phyloP scores from a whole-genome alignment of 2,888 invertebrate species.

The Chydorus sphaericus region DNA sequence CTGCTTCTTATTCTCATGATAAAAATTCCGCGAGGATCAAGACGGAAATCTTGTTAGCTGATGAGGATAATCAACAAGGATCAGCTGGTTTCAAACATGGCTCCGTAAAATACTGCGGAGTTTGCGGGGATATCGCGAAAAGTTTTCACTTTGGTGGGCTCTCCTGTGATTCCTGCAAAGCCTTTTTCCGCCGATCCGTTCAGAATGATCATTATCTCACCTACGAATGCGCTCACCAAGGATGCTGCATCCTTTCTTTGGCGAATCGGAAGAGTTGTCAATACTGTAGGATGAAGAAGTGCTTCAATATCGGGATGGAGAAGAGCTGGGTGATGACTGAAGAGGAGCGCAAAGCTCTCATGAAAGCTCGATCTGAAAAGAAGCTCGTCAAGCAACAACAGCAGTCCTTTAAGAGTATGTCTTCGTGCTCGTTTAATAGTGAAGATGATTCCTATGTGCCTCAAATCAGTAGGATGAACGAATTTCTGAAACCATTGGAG shows the following conservation, averaged over 20 bases:
- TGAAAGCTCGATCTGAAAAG: constrained; percentile 21
- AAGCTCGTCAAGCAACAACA: constrained; percentile 7
- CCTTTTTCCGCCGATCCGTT: constrained; percentile 30
- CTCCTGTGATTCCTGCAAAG: constrained; percentile 30
- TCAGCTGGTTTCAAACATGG: too few relatives aligned
- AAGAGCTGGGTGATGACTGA: constrained; percentile 30
- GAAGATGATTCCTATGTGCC: constrained; percentile 21
- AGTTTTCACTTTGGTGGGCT: constrained; percentile 30
- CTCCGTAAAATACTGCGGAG: constrained; percentile 24
- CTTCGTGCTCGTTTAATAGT: not conserved
- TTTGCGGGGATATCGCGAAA: constrained; percentile 29
- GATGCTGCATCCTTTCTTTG: constrained; percentile 26
- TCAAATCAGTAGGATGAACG: constrained; percentile 19
- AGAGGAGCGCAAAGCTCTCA: constrained; percentile 25
- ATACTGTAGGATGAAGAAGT: constrained; percentile 28
- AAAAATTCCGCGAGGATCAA: too few relatives aligned
- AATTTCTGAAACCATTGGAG: constrained; percentile 21
- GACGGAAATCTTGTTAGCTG: too few relatives aligned
- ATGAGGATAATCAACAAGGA: too few relatives aligned
- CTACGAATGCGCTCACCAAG: constrained; percentile 27
- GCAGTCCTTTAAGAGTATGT: too few relatives aligned
- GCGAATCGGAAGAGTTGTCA: constrained; percentile 28
- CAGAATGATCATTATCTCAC: constrained; percentile 27
- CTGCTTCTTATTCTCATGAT: too few relatives aligned
- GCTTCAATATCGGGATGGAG: constrained; percentile 29